Evolutionary conservation across 2,888 invertebrate species (phyloP).

Genomic region (Apoderus coryli): DNA sequence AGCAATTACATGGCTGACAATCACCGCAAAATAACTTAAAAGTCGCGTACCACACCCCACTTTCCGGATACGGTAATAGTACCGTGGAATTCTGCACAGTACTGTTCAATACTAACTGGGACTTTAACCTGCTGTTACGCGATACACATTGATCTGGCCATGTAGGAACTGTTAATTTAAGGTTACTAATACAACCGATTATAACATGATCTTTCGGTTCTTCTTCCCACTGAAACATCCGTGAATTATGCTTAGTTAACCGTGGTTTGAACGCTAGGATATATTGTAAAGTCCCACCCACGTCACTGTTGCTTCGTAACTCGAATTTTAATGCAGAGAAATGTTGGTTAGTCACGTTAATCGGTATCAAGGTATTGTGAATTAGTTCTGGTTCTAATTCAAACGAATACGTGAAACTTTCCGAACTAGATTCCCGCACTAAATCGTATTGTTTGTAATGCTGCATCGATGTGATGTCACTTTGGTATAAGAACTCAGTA

Average conservation of each 20-base stretch:
- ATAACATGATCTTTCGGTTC: slow-evolving; percentile 33
- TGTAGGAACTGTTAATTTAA: slow-evolving; percentile 43
- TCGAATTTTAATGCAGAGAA: slow-evolving; percentile 53
- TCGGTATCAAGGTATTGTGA: slow-evolving; percentile 45
- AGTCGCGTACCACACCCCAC: slow-evolving; percentile 69
- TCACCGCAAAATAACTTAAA: slow-evolving; percentile 53
- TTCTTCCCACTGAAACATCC: slow-evolving; percentile 12
- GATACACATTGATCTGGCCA: slow-evolving; percentile 43
- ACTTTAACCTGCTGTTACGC: slow-evolving; percentile 33
- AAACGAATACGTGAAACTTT: slow-evolving; percentile 64
- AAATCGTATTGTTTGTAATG: slow-evolving; percentile 28
- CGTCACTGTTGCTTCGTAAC: slow-evolving; percentile 55
- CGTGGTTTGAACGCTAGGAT: slow-evolving; percentile 54
- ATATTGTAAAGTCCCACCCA: slow-evolving; percentile 65
- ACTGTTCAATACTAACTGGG: slow-evolving; percentile 49
- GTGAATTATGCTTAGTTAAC: slow-evolving; percentile 26
- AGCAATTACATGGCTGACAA: slow-evolving; percentile 28
- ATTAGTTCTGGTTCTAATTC: slow-evolving; percentile 44
- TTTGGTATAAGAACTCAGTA: too few species aligned
- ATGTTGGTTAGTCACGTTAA: slow-evolving; percentile 52
- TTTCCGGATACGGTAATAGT: slow-evolving; percentile 69
- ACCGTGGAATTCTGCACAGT: slow-evolving; percentile 48
- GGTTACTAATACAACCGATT: slow-evolving; percentile 47
- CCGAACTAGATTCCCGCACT: slow-evolving; percentile 48
- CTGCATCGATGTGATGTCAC: too few species aligned